Evolutionary conservation across 2,113 vertebrate species (phyloP).

Genomic region (Excalfactoria chinensis): DNA sequence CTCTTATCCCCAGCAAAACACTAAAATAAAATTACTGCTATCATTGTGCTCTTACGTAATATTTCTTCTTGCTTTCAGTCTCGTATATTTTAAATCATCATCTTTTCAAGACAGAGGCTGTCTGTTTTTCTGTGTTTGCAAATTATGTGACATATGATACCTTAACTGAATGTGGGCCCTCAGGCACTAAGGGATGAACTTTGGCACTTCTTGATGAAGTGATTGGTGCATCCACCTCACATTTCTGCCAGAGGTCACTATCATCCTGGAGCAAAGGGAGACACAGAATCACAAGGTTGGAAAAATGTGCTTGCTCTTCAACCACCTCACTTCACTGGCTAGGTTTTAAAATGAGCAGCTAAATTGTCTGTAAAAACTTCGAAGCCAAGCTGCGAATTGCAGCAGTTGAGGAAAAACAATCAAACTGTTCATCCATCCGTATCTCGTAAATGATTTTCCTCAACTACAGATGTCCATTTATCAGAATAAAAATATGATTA

Average conservation of each 20-base stretch:
- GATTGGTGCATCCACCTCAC: constrained; percentile 6
- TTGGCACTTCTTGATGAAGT: constrained; percentile 35
- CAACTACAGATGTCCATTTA: not conserved
- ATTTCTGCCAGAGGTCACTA: constrained; percentile 59
- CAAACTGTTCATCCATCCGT: not conserved
- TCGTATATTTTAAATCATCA: constrained; percentile 5
- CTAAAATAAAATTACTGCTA: not conserved
- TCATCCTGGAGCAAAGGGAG: constrained; percentile 14
- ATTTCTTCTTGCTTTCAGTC: constrained; percentile 16
- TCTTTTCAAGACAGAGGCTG: constrained; percentile 30
- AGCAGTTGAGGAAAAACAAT: not conserved
- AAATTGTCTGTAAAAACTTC: not conserved
- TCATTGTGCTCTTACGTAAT: not conserved
- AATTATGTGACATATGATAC: constrained; percentile 36
- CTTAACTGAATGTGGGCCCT: not conserved
- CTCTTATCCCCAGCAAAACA: not conserved
- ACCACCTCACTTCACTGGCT: not conserved
- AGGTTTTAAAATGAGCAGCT: not conserved
- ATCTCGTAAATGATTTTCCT: not conserved
- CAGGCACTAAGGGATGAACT: constrained; percentile 36
- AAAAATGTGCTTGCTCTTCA: not conserved
- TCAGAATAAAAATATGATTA: not conserved
- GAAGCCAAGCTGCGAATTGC: not conserved
- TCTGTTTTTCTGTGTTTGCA: constrained; percentile 19
- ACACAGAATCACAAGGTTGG: no score